Percentiles rank a stretch among this genome's conserved stretches.
Conservation (phyloP, 2,797 vertebrate species). For the Chaetophractus vellerosus region DNA sequence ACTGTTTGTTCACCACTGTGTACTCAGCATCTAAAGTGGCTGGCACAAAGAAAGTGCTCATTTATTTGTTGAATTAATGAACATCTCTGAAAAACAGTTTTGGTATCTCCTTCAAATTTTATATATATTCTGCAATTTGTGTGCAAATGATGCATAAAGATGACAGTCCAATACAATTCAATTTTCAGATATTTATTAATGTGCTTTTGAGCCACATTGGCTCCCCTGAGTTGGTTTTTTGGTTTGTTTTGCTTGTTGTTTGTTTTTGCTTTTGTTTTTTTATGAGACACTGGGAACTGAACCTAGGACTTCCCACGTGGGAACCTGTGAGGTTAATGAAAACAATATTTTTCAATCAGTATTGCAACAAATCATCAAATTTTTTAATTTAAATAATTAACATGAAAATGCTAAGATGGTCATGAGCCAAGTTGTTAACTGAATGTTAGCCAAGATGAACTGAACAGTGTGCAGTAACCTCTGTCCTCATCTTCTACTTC, state of each 20-base stretch:
- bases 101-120: not conserved
- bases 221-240: too few species aligned
- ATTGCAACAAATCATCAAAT: not conserved
- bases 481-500: not conserved
- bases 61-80: conserved; percentile 12
- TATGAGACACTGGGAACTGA: too few species aligned
- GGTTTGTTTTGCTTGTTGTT: too few species aligned
- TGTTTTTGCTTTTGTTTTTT: too few species aligned
- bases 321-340: too few species aligned
- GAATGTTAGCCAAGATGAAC: not conserved
- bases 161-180: not conserved
- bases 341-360: too few species aligned
- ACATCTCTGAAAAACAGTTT: not conserved
- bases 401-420: not conserved
- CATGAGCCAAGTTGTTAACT: not conserved
- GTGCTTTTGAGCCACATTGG: too few species aligned
- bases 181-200: not conserved
- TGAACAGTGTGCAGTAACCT: not conserved
- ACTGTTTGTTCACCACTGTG: not conserved
- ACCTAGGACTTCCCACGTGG: too few species aligned
- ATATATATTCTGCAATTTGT: not conserved
- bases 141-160: not conserved
- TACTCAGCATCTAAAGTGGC: not conserved
- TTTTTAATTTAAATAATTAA: not conserved
- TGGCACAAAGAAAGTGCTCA: not conserved